Evolutionary conservation across 2,797 vertebrate species (phyloP).

Genomic region (Melanotaenia trifasciata): DNA sequence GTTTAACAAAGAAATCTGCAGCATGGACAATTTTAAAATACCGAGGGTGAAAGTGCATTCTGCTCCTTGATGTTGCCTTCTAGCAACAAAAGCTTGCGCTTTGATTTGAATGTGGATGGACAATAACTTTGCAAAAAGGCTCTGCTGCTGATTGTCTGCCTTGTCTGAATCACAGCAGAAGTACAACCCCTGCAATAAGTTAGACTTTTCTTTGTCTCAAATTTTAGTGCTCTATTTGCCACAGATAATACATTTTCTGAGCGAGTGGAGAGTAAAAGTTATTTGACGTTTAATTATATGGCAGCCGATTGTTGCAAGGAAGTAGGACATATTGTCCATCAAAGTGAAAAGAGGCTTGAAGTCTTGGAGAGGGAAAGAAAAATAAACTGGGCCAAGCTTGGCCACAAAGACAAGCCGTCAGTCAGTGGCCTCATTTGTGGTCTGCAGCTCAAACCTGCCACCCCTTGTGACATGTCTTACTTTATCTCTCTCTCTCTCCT

Average conservation of each 20-base stretch:
- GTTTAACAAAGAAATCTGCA: neutral
- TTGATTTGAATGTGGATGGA: slow-evolving; percentile 25
- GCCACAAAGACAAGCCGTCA: slow-evolving; percentile 69
- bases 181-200: slow-evolving; percentile 32
- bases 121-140: slow-evolving; percentile 23
- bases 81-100: slow-evolving; percentile 27
- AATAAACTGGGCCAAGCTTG: slow-evolving; percentile 61
- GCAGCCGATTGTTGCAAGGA: slow-evolving; percentile 42
- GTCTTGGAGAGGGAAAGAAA: slow-evolving; percentile 39
- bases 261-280: slow-evolving; percentile 47
- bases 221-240: slow-evolving; percentile 58
- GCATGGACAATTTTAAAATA: neutral
- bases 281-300: slow-evolving; percentile 73
- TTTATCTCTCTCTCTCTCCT: neutral
- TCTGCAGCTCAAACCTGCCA: slow-evolving; percentile 63
- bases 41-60: too few species aligned
- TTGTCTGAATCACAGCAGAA: slow-evolving; percentile 52
- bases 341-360: slow-evolving; percentile 57
- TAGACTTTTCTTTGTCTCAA: neutral
- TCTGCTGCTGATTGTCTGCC: slow-evolving; percentile 34
- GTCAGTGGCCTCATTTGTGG: slow-evolving; percentile 75
- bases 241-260: slow-evolving; percentile 51
- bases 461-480: slow-evolving; percentile 19
- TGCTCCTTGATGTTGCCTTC: slow-evolving; percentile 18
- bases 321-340: slow-evolving; percentile 70